Conservation (phyloP, 2,113 vertebrate genomes). For the Stegastes partitus region DNA sequence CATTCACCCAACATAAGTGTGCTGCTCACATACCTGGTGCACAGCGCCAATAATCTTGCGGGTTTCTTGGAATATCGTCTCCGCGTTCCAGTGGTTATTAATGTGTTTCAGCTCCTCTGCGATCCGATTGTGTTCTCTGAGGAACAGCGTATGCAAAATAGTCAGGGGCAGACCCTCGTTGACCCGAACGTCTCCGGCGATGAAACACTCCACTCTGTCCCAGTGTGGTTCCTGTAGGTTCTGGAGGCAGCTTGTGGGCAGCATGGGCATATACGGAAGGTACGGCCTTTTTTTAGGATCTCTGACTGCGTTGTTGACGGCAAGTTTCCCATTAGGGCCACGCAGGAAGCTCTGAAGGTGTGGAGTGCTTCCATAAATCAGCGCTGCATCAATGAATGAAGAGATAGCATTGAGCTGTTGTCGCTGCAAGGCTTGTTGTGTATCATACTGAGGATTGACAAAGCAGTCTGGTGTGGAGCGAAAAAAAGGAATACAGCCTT, state of each 20-base stretch:
- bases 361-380: constrained; percentile 89
- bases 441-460: constrained; percentile 30
- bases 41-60: constrained; percentile 93
- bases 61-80: constrained; percentile 90
- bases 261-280: constrained; percentile 84
- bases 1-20: neutral
- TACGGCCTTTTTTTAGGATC: constrained; percentile 84
- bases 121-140: constrained; percentile 94
- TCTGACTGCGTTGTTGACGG: constrained; percentile 79
- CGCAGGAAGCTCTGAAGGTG: constrained; percentile 82
- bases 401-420: constrained; percentile 92
- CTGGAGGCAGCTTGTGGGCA: constrained; percentile 85
- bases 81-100: constrained; percentile 90
- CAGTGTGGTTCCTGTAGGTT: constrained; percentile 43
- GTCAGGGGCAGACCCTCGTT: constrained; percentile 89
- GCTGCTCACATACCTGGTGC: constrained; percentile 90
- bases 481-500: constrained; percentile 89
- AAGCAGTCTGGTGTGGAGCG: constrained; percentile 89
- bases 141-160: constrained; percentile 91
- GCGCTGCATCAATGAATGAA: constrained; percentile 94
- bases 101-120: constrained; percentile 83
- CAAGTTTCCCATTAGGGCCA: constrained; percentile 88
- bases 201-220: constrained; percentile 90
- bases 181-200: constrained; percentile 90
- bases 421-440: constrained; percentile 68